Conservation (phyloP, 2,113 vertebrate genomes). For the Tympanuchus pallidicinctus region DNA sequence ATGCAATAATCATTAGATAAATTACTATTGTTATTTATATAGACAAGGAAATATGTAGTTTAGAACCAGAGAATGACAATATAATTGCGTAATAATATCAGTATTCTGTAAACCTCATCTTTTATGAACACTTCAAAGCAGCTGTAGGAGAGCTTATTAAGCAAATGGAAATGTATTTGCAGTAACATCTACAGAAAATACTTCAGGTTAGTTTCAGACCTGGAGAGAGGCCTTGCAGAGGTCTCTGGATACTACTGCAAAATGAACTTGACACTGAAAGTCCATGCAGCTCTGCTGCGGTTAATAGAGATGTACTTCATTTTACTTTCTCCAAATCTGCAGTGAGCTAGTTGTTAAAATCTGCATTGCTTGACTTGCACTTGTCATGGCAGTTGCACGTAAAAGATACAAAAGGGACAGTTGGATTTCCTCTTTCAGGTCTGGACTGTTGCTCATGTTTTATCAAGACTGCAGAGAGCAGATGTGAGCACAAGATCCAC, state of each 20-base stretch:
- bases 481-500: not conserved
- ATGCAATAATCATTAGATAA: not conserved
- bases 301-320: not conserved
- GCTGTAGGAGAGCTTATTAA: not conserved
- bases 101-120: slow-evolving; percentile 10
- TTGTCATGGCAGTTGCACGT: not conserved
- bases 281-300: rapidly evolving
- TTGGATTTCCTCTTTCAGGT: not conserved
- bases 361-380: rapidly evolving
- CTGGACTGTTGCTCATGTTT: not conserved
- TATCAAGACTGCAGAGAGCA: not conserved
- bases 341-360: not conserved
- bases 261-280: not conserved
- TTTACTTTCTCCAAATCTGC: not conserved
- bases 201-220: not conserved
- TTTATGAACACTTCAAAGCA: slow-evolving; percentile 11
- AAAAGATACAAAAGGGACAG: not conserved
- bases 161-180: slow-evolving; percentile 18
- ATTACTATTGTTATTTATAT: not conserved
- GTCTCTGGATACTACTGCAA: not conserved
- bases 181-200: not conserved
- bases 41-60: not conserved
- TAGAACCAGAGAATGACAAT: not conserved
- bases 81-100: not conserved
- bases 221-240: not conserved